Percentiles rank a stretch among this genome's conserved stretches.
phyloP scores from a whole-genome alignment of 2,113 vertebrate genomes.

The Eira barbara region DNA sequence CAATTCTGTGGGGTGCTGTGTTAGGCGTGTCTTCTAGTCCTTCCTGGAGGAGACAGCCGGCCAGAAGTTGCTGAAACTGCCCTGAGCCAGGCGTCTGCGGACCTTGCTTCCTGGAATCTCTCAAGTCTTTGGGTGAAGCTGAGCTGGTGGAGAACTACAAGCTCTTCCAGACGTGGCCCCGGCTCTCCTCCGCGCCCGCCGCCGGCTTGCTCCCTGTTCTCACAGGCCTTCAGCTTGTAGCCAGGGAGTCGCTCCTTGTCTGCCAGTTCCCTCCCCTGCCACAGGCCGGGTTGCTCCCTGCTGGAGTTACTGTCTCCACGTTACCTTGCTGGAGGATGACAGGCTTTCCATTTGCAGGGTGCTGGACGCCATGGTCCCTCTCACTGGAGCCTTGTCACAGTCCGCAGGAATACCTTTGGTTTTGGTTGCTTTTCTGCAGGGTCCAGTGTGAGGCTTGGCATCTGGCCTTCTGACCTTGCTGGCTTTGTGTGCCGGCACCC shows the following conservation, averaged over 20 bases:
- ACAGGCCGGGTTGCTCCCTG: neutral
- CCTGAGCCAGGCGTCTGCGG: neutral
- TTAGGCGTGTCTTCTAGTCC: neutral
- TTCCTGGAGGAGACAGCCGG: neutral
- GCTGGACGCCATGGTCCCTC: neutral
- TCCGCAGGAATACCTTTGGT: neutral
- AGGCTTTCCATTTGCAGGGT: neutral
- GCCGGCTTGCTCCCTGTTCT: neutral
- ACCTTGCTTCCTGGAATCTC: no score
- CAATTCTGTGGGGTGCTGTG: neutral
- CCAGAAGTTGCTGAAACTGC: neutral
- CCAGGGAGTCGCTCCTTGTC: neutral
- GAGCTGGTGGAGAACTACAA: neutral
- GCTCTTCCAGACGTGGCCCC: neutral
- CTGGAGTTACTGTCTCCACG: neutral
- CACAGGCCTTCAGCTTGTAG: accelerated
- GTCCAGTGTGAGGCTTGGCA: accelerated
- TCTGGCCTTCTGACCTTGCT: neutral
- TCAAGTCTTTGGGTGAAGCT: neutral
- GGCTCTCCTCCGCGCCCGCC: accelerated
- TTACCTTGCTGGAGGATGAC: neutral
- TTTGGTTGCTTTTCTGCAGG: no score
- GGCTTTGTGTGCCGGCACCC: neutral
- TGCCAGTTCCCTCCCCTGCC: neutral
- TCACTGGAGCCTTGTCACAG: accelerated